phyloP scores from a whole-genome alignment of 2,888 invertebrate species.

The Trypoxylon attenuatum region DNA sequence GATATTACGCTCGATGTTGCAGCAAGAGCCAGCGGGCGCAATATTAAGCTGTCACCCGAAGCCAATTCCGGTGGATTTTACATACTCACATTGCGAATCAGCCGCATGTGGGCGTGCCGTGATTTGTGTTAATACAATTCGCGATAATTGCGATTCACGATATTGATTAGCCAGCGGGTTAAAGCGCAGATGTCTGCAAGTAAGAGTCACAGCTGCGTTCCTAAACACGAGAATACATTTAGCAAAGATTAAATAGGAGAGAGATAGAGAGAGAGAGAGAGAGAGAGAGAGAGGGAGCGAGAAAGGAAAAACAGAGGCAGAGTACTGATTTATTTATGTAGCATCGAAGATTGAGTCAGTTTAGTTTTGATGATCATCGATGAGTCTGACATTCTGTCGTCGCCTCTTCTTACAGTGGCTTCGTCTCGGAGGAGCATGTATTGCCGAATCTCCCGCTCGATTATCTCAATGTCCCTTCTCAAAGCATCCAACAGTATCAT shows the following conservation, averaged over 20 bases:
- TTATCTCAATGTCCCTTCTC: conserved; percentile 28
- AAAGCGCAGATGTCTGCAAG: neutral
- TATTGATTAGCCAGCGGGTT: neutral
- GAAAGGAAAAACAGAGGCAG: neutral
- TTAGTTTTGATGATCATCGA: conserved; percentile 1
- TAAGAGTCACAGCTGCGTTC: no score
- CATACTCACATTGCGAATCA: conserved; percentile 15
- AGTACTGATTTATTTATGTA: neutral
- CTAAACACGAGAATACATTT: no score
- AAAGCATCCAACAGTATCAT: conserved; percentile 38
- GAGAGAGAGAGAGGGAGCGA: neutral
- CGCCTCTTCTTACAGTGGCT: neutral
- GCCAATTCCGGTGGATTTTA: conserved; percentile 31
- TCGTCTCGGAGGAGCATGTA: neutral
- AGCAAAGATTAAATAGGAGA: no score
- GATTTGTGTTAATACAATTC: no score
- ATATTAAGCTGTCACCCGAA: conserved; percentile 37
- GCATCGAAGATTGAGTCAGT: neutral
- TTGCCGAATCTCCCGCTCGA: conserved; percentile 28
- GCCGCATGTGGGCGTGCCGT: no score
- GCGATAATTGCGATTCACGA: no score
- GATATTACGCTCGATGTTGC: conserved; percentile 9
- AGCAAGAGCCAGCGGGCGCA: conserved; percentile 7
- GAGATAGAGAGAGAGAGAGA: no score
- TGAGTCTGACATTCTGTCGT: neutral